Percentiles rank a stretch among this genome's conserved stretches.
Evolutionary conservation across 1,140 invertebrate genomes (phyloP).

Genomic region (Atopsyche davidsoni): DNA sequence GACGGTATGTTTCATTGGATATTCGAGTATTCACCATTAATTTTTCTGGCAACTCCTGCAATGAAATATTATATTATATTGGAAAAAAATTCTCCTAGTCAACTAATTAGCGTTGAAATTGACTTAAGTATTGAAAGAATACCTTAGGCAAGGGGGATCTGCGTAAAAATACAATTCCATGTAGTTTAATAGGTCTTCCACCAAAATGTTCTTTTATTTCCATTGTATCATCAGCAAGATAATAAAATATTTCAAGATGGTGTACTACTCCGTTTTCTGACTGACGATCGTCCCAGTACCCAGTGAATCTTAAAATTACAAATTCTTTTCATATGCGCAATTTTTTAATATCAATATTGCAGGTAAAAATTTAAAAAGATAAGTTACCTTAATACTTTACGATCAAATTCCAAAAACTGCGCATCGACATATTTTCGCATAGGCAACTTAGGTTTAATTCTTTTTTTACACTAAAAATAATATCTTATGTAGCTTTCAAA

Average conservation of each 20-base stretch:
- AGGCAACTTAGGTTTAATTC: not conserved
- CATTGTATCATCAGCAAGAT: constrained; percentile 81
- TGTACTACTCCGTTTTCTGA: constrained; percentile 67
- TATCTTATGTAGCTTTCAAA: not conserved
- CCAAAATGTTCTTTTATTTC: constrained; percentile 75
- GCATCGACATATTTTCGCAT: no score
- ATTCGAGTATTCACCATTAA: constrained; percentile 42
- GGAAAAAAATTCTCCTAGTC: not conserved
- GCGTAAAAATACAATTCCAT: constrained; percentile 64
- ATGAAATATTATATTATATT: constrained; percentile 47
- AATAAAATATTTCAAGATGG: constrained; percentile 72
- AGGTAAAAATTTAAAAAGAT: not conserved
- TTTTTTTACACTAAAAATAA: not conserved
- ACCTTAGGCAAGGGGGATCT: constrained; percentile 75
- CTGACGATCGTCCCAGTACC: constrained; percentile 83
- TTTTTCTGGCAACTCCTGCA: constrained; percentile 38
- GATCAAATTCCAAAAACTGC: constrained; percentile 71
- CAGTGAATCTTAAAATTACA: constrained; percentile 66
- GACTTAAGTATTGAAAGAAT: constrained; percentile 17
- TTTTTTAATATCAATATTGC: no score
- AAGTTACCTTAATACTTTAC: constrained; percentile 57
- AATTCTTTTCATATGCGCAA: no score
- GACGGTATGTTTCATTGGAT: constrained; percentile 35
- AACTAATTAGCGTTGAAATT: not conserved
- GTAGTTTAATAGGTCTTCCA: constrained; percentile 62